Base-by-base conservation (phyloP, 2,888 invertebrate genomes). In the Callyntrura sp. region DNA sequence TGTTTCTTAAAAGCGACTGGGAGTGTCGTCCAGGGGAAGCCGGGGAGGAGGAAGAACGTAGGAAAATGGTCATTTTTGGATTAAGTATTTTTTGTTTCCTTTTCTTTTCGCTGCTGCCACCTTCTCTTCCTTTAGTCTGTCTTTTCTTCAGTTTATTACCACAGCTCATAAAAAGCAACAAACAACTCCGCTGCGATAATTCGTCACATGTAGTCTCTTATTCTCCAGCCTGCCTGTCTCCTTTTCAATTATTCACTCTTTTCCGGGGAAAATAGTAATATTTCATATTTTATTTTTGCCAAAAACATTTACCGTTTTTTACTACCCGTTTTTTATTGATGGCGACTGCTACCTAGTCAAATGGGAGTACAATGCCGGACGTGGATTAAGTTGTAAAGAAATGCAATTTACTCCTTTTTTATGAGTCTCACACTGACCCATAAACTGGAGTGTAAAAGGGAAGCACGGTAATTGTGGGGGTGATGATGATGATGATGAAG, bases 121-220 rank as follows among this genome's bases (percentile, higher is more conserved):
- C 6, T 57, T 60, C 23, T 60, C 85, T 60, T 85, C 51, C 35
- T 35, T 6, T 2, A 35, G 35, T 35, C 35, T 55, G 55, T 55
- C 55, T 55, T 55, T 55, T 55, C 55, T 35, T 35, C 14, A n/a
- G n/a, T 55, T 55, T 55, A 35, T 35, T 35, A 35, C 35, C 57
- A 84, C 73, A 57, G 84, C 84, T 84, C 84, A 70, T 84, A 84
- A 84, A 84, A 84, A 55, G 35, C 23, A 70, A 55, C 35, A 62
- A 84, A 84, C 73, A 55, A 55, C 68, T 35, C 57, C 62, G 68
- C 51, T 68, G 17, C 70, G 84, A 48, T 55, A n/a, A 55, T 55
- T n/a, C 55, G 55, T n/a, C 5, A 55, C 55, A n/a, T 55, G n/a
- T n/a, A n/a, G n/a, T n/a, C n/a, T n/a, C n/a, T n/a, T n/a, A 35